Evolutionary conservation across 2,888 invertebrate species (phyloP).

Genomic region (Pilophorus perplexus): DNA sequence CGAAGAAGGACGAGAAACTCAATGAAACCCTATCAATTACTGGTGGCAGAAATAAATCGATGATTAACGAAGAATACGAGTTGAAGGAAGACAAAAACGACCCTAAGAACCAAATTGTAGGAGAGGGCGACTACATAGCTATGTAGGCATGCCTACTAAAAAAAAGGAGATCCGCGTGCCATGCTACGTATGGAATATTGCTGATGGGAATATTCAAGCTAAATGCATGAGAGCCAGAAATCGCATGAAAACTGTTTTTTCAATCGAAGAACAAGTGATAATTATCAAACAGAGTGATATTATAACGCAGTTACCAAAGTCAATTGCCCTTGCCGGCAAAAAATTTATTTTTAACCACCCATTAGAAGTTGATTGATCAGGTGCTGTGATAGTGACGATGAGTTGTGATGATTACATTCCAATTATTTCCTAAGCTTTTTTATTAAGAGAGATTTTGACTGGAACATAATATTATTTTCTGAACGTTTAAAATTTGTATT

Average conservation of each 20-base stretch:
- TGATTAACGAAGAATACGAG: conserved; percentile 13
- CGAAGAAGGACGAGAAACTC: conserved; percentile 10
- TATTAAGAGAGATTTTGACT: background rate
- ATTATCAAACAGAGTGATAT: background rate
- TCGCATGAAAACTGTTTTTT: conserved; percentile 8
- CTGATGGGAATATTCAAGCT: background rate
- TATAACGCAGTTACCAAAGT: conserved; percentile 1
- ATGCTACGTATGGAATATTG: conserved; percentile 5
- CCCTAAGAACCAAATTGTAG: background rate
- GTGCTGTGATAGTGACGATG: conserved; percentile 4
- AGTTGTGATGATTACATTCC: conserved; percentile 8
- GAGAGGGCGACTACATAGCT: conserved; percentile 9
- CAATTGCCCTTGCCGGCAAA: background rate
- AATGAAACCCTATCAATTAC: conserved; percentile 1
- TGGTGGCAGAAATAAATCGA: background rate
- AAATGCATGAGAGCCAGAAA: background rate
- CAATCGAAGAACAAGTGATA: background rate
- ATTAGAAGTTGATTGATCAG: background rate
- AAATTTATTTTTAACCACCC: background rate
- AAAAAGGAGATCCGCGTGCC: conserved; percentile 3
- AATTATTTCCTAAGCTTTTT: background rate
- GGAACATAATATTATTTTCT: background rate
- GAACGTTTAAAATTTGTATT: conserved; percentile 5
- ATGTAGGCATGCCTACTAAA: too few species aligned
- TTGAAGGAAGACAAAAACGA: conserved; percentile 4